Evolutionary conservation across 2,113 vertebrate genomes (phyloP), one percentile per base, ranked within the genome.

Genomic region (Antennarius striatus): DNA sequence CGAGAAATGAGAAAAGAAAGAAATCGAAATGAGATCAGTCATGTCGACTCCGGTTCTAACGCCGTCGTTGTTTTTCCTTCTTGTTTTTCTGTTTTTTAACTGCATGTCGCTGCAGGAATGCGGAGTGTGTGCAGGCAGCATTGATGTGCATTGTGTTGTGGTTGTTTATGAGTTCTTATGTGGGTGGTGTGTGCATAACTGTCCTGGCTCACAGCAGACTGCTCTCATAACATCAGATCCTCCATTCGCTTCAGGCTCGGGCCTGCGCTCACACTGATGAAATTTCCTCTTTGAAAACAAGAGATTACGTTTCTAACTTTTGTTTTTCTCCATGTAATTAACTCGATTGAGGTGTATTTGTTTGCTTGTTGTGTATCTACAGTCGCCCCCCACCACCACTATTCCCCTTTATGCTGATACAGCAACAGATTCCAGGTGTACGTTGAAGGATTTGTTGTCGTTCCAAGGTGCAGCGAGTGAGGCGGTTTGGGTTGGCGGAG

Each of bases 181-280:
- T 91, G 86, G 76, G 78, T 83, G 82, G 77, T 83, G 85, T 88
- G 69, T 75, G 74, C 68, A 84, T 78, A 48, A 84, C 84, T 85
- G 58, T 79, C 59, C 70, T 58, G 79, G 71, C 79, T 85, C 76
- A 80, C 58, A 71, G 72, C 71, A 85, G 61, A 74, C 79, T 67
- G 76, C 83, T 79, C 75, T 75, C 77, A 73, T 75, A 84, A 80
- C 75, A 79, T 87, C 69, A 84, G 66, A 83, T 74, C 77, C 80
- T 85, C 59, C 72, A 69, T 81, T 77, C 67, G 66, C 82, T 68
- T 36, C 55, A 63, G 66, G 75, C 68, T 12, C 63, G 36, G 0
- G 56, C 30, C 39, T 30, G 65, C 49, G 52, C 55, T 50, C 39
- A 77, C 63, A 45, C 61, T 28, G 57, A 46, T 1, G 14, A 63